phyloP scores from a whole-genome alignment of 2,888 invertebrate genomes.

The Harpalus rufipes region DNA sequence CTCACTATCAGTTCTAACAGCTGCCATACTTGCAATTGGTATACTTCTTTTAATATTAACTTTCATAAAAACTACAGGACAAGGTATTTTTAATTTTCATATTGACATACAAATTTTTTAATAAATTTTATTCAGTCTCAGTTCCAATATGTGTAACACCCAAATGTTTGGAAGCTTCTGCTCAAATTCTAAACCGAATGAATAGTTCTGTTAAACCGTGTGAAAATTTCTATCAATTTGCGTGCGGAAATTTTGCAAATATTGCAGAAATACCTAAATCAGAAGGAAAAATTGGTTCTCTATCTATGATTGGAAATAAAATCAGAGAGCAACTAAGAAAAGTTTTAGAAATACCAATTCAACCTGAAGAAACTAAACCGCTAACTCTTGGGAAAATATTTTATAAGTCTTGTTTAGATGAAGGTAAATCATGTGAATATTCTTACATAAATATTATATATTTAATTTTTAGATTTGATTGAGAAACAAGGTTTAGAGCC shows the following conservation, averaged over 20 bases:
- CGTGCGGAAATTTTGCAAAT: conserved; percentile 85
- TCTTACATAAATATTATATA: background rate
- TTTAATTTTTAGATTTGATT: conserved; percentile 76
- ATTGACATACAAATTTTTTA: background rate
- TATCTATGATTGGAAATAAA: conserved; percentile 84
- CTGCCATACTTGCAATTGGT: conserved; percentile 10
- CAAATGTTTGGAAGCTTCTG: conserved; percentile 88
- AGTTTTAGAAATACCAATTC: conserved; percentile 81
- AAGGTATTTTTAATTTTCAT: background rate
- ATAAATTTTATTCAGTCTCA: conserved; percentile 6
- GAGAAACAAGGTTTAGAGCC: conserved; percentile 86
- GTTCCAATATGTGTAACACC: conserved; percentile 76
- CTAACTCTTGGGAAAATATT: conserved; percentile 86
- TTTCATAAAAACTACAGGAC: background rate
- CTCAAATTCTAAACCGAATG: conserved; percentile 84
- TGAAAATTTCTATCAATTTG: conserved; percentile 87
- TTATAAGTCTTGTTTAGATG: conserved; percentile 90
- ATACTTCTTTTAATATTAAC: conserved; percentile 3
- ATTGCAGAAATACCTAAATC: conserved; percentile 86
- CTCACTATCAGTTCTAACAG: background rate
- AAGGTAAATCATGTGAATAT: conserved; percentile 81
- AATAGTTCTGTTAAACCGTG: conserved; percentile 85
- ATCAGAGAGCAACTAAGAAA: conserved; percentile 84
- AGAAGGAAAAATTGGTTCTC: conserved; percentile 84
- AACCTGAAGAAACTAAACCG: conserved; percentile 81